Evolutionary conservation across 2,888 invertebrate genomes (phyloP).

Genomic region (Eupithecia abbreviata): DNA sequence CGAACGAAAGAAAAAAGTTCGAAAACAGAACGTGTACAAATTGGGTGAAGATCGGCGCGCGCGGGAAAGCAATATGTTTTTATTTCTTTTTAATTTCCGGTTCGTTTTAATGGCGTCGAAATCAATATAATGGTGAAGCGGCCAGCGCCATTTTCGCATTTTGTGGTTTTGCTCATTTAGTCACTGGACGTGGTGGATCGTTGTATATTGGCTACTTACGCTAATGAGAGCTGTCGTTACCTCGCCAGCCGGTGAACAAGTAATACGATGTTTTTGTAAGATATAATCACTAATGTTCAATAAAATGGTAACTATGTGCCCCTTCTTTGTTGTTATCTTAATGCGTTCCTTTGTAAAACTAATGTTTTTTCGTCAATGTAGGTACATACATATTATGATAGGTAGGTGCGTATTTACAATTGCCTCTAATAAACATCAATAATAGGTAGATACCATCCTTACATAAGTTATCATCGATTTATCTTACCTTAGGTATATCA

Average conservation of each 20-base stretch:
- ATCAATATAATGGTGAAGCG: slow-evolving; percentile 81
- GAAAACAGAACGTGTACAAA: slow-evolving; percentile 79
- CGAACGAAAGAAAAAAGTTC: slow-evolving; percentile 59
- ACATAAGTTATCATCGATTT: too few species aligned
- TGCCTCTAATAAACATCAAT: background rate
- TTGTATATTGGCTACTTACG: slow-evolving; percentile 50
- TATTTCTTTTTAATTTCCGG: slow-evolving; percentile 84
- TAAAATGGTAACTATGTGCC: slow-evolving; percentile 12
- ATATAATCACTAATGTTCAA: slow-evolving; percentile 27
- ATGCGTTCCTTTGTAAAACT: background rate
- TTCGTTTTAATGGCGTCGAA: slow-evolving; percentile 82
- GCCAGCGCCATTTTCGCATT: slow-evolving; percentile 77
- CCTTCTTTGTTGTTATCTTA: slow-evolving; percentile 7
- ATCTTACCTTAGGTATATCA: too few species aligned
- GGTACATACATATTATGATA: background rate
- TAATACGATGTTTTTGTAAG: slow-evolving; percentile 17
- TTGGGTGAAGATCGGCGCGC: slow-evolving; percentile 79
- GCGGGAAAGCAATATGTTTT: slow-evolving; percentile 83
- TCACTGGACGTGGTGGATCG: slow-evolving; percentile 65
- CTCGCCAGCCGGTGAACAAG: slow-evolving; percentile 44
- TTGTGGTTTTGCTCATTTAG: slow-evolving; percentile 81
- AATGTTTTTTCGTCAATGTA: slow-evolving; percentile 6
- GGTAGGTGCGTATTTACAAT: background rate
- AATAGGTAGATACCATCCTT: background rate
- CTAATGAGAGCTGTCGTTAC: slow-evolving; percentile 68